phyloP scores from a whole-genome alignment of 2,888 invertebrate genomes.

The Protophormia terraenovae region DNA sequence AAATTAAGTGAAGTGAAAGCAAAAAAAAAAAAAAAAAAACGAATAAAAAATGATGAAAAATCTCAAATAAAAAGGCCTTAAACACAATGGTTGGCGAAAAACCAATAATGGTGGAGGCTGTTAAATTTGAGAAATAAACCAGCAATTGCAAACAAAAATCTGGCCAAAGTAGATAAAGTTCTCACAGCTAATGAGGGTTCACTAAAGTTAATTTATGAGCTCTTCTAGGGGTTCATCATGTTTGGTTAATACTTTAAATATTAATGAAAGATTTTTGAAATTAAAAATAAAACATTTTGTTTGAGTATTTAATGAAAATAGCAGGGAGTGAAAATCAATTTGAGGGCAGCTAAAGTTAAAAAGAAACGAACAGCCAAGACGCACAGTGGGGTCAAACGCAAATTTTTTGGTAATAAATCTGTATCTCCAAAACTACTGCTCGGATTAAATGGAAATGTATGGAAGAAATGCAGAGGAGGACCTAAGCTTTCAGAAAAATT shows the following conservation, averaged over 20 bases:
- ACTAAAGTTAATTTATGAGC: conserved; percentile 25
- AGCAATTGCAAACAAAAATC: background rate
- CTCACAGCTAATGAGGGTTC: conserved; percentile 40
- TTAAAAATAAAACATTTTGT: background rate
- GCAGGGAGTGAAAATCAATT: too few relatives aligned
- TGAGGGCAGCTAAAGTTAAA: too few relatives aligned
- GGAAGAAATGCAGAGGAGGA: too few relatives aligned
- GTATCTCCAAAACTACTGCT: too few relatives aligned
- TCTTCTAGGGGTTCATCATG: background rate
- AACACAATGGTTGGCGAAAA: background rate
- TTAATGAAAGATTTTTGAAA: background rate
- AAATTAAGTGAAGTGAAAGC: background rate
- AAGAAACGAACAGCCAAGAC: too few relatives aligned
- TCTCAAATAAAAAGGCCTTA: background rate
- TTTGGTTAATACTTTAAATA: background rate
- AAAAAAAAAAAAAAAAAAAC: background rate
- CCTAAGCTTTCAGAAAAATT: too few relatives aligned
- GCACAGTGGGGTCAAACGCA: too few relatives aligned
- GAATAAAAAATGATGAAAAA: background rate
- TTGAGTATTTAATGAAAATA: background rate
- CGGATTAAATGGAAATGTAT: too few relatives aligned
- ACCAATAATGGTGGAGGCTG: background rate
- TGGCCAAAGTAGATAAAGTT: background rate
- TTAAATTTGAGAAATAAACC: background rate
- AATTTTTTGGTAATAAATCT: too few relatives aligned